Evolutionary conservation across 2,888 invertebrate genomes (phyloP).

Genomic region (Cantharis nigra): DNA sequence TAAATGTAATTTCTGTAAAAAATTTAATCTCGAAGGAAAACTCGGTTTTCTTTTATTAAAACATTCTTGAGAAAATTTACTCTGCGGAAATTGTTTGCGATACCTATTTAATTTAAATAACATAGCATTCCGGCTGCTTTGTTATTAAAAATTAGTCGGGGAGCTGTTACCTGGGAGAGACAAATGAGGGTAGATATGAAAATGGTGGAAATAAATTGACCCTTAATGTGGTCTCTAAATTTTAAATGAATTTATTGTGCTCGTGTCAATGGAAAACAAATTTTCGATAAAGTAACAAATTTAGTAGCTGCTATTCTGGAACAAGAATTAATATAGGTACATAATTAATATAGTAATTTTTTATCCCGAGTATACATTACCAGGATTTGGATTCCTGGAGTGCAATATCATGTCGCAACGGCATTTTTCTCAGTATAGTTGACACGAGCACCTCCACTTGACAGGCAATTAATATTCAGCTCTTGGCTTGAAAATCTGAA

Average conservation of each 20-base stretch:
- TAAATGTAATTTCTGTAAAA: neutral
- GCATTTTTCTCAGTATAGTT: conserved; percentile 22
- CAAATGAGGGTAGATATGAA: neutral
- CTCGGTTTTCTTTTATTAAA: neutral
- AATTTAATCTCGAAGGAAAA: neutral
- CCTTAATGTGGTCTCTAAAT: neutral
- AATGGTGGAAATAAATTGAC: neutral
- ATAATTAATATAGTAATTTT: conserved; percentile 18
- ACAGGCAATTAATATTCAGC: conserved; percentile 20
- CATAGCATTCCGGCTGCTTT: neutral
- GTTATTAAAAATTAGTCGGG: neutral
- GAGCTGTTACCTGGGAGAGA: neutral
- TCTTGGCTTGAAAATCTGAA: conserved; percentile 4
- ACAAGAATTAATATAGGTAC: conserved; percentile 7
- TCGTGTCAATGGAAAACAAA: neutral
- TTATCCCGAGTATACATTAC: conserved; percentile 4
- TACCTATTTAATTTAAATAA: neutral
- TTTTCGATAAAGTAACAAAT: neutral
- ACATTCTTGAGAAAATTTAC: neutral
- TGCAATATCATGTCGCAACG: conserved; percentile 24
- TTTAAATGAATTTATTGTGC: neutral
- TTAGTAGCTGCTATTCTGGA: neutral
- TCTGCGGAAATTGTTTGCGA: neutral
- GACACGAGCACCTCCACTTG: conserved; percentile 14
- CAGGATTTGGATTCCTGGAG: conserved; percentile 23